Base-by-base conservation (phyloP, 2,797 vertebrate genomes). In the Buceros bicornis region DNA sequence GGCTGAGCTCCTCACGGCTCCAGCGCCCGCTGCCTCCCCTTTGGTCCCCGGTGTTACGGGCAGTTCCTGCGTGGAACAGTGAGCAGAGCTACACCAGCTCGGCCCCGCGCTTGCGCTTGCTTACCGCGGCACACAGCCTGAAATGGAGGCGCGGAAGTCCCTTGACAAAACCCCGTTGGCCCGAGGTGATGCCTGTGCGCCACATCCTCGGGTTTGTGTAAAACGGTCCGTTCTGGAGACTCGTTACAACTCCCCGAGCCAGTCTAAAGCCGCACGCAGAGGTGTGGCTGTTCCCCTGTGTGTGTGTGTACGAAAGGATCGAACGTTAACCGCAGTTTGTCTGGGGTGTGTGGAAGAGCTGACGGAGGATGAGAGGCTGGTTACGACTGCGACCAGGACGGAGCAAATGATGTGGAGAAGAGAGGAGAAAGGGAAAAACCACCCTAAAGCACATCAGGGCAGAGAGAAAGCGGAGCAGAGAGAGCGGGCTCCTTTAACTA, bases 201-300 rank as follows among this genome's bases (percentile, higher is more conserved):
- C 33, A 1, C 8, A 6, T 1, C 1, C 60, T 22, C 8, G 40
- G 17, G 2, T 24, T 37, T 20, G 29, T 33, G 33, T 22, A 2
- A 26, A 47, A 31, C 1, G 2, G 22, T 5, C 58, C 20, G 0
- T 48, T 61, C 33, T 11, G 31, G 73, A 42, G n/a, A 21, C 13
- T 7, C 17, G 6, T 35, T n/a, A 9, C 35, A 20, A 11, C 54
- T 42, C 72, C 40, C 54, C 67, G 74, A 73, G 54, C 66, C 40
- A 58, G 25, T 29, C 25, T 3, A 18, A 53, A 22, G 16, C 47
- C 47, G 0, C 16, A 0, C 6, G 0, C 10, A 2, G 10, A 25
- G 5, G 5, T 14, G 29, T 16, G 65, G 13, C 33, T 2, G 0
- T 24, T 37, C 31, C 29, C 28, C 11, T 12, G 1, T 8, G 0